A percentile compares a stretch with the other conserved stretches of the same genome.
Conservation (phyloP, 2,797 vertebrate species). For the Falco cherrug region DNA sequence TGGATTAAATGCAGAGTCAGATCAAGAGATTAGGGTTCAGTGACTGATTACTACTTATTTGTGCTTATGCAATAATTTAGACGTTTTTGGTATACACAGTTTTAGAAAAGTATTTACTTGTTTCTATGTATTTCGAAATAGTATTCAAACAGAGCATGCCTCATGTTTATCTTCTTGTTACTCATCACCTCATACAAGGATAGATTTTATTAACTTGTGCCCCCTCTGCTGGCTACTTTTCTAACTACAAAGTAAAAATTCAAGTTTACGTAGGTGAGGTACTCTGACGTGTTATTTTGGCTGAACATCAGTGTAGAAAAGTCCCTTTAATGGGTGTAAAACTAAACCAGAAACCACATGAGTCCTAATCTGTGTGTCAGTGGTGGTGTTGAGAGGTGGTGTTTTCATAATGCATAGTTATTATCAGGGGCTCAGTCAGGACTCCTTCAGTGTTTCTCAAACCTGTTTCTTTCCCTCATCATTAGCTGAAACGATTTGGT, state of each 20-base stretch:
- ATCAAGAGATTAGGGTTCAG: not conserved
- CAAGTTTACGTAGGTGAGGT: rapidly evolving
- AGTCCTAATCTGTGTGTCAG: not conserved
- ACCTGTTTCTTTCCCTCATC: not conserved
- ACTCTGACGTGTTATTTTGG: not conserved
- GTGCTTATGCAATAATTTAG: not conserved
- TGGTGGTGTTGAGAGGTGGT: not conserved
- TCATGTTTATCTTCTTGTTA: not conserved
- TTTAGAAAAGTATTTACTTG: not conserved
- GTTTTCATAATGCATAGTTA: not conserved
- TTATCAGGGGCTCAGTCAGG: not conserved
- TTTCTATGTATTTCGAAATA: not conserved
- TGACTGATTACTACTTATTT: not conserved
- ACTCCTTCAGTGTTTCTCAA: not conserved
- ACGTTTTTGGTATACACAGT: not conserved
- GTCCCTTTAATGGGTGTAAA: not conserved
- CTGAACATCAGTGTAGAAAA: not conserved
- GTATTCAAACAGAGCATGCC: not conserved
- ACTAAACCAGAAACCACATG: rapidly evolving
- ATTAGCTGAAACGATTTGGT: not conserved
- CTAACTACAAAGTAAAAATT: slow-evolving; percentile 17
- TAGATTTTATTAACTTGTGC: slow-evolving; percentile 55
- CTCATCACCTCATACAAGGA: not conserved
- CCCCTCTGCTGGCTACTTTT: slow-evolving; percentile 71
- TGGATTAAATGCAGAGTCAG: not conserved